phyloP scores from a whole-genome alignment of 1,140 invertebrate genomes.

The Pseudobourletiella spinata region DNA sequence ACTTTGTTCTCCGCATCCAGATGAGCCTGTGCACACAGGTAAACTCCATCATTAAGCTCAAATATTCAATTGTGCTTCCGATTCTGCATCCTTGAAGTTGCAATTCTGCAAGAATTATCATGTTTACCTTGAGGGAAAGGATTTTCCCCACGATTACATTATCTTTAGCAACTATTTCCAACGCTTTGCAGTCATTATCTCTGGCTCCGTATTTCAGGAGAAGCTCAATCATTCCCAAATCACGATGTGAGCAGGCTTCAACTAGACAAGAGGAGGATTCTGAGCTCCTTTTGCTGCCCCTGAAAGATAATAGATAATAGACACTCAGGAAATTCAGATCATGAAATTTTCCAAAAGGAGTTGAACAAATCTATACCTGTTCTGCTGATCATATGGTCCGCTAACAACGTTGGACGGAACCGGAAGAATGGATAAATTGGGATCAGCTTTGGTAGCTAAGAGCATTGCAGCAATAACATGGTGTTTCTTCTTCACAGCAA shows the following conservation, averaged over 20 bases:
- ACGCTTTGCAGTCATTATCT: constrained; percentile 76
- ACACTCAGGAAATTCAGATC: too few species aligned
- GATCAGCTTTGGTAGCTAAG: constrained; percentile 51
- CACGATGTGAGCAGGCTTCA: constrained; percentile 60
- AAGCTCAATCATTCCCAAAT: constrained; percentile 57
- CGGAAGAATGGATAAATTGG: constrained; percentile 41
- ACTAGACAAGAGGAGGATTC: constrained; percentile 50
- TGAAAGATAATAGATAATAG: too few species aligned
- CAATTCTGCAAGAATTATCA: background rate
- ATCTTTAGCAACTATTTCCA: constrained; percentile 59
- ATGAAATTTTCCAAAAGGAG: too few species aligned
- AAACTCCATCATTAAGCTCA: background rate
- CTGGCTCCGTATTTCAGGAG: constrained; percentile 76
- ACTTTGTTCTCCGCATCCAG: constrained; percentile 39
- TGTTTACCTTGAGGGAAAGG: constrained; percentile 57
- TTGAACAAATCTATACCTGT: too few species aligned
- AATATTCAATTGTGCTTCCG: background rate
- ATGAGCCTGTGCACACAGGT: constrained; percentile 35
- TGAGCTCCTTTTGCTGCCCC: background rate
- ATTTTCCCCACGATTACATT: constrained; percentile 63
- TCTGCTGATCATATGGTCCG: constrained; percentile 6
- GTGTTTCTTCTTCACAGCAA: constrained; percentile 66
- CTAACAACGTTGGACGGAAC: background rate
- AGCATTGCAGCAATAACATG: constrained; percentile 63
- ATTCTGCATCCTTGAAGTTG: background rate